Conservation (phyloP, 2,888 invertebrate genomes). For the Ephialtes manifestator region DNA sequence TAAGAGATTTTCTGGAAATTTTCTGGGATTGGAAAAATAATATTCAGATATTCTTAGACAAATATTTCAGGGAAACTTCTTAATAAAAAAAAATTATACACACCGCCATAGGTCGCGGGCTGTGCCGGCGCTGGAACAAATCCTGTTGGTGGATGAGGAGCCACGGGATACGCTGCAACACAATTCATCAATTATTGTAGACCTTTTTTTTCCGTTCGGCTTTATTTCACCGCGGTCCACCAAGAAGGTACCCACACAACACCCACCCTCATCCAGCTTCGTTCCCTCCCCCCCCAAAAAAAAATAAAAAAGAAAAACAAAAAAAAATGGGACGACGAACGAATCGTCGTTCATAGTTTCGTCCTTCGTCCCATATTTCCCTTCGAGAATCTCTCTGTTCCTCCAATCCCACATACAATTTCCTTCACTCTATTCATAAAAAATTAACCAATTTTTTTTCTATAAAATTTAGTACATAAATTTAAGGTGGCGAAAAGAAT, state of each 20-base stretch:
- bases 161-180: constrained; percentile 85
- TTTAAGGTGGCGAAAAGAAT: no score
- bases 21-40: no score
- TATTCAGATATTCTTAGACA: no score
- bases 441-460: neutral
- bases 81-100: constrained; percentile 42
- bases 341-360: constrained; percentile 18
- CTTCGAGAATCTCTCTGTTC: constrained; percentile 41
- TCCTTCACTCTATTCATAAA: neutral
- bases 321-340: constrained; percentile 43
- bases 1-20: no score
- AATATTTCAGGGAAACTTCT: neutral
- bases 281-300: no score
- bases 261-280: constrained; percentile 70
- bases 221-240: constrained; percentile 77
- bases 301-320: constrained; percentile 14
- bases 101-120: constrained; percentile 84
- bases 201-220: constrained; percentile 69
- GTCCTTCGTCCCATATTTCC: constrained; percentile 41
- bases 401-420: constrained; percentile 30
- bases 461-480: neutral
- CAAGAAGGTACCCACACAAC: constrained; percentile 80
- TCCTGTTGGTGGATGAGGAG: constrained; percentile 85
- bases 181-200: constrained; percentile 78
- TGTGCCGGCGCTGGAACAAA: constrained; percentile 85